phyloP scores from a whole-genome alignment of 2,797 vertebrate species.

The Mareca strepera region DNA sequence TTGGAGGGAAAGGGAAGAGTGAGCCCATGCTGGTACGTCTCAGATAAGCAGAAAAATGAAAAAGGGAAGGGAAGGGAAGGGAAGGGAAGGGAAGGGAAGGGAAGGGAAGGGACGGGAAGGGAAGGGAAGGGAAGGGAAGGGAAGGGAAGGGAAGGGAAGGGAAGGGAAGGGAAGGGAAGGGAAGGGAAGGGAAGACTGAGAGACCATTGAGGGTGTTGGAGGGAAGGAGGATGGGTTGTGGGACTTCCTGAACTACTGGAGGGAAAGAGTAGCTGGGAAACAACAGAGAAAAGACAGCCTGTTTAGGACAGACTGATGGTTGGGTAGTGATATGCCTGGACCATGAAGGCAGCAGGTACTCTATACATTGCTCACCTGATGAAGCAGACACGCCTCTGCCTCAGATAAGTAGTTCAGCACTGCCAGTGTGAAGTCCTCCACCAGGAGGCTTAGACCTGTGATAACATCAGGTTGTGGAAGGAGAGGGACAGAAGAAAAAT shows the following conservation, averaged over 20 bases:
- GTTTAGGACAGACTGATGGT: not conserved
- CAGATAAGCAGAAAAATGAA: not conserved
- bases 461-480: not conserved
- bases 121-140: no score
- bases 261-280: not conserved
- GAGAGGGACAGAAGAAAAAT: not conserved
- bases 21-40: not conserved
- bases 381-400: not conserved
- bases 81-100: no score
- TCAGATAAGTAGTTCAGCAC: not conserved
- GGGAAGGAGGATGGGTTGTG: not conserved
- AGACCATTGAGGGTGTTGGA: not conserved
- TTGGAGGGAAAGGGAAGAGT: not conserved
- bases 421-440: not conserved
- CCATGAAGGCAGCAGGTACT: not conserved
- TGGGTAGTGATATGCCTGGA: not conserved
- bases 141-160: no score
- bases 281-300: not conserved
- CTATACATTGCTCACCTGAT: not conserved
- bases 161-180: no score
- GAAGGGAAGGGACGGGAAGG: no score
- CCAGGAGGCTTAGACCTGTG: not conserved
- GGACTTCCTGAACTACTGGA: not conserved
- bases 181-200: not conserved
- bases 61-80: rapidly evolving